Percentiles rank a stretch among this genome's conserved stretches.
phyloP scores from a whole-genome alignment of 2,888 invertebrate genomes.

The Nudaria mundana region DNA sequence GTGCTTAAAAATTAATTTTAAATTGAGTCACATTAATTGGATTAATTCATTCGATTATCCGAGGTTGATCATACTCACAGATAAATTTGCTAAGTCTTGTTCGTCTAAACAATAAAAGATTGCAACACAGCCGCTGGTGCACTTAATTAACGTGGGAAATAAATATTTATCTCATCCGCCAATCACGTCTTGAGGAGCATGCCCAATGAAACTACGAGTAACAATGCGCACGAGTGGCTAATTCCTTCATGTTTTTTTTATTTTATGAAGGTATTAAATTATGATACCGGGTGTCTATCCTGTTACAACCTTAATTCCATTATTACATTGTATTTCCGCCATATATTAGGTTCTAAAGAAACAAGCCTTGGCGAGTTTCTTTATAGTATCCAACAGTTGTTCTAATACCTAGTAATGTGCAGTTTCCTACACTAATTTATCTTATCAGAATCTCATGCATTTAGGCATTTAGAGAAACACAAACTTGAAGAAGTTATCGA shows the following conservation, averaged over 20 bases:
- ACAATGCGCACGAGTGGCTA: slow-evolving; percentile 36
- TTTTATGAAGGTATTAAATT: slow-evolving; percentile 35
- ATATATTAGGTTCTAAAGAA: no score
- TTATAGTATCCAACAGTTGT: no score
- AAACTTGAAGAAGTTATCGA: no score
- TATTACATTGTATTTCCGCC: slow-evolving; percentile 28
- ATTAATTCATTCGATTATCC: slow-evolving; percentile 20
- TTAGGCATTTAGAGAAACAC: no score
- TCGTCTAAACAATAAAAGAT: slow-evolving; percentile 42
- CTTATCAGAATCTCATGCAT: no score
- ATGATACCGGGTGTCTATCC: no score
- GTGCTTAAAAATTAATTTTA: slow-evolving; percentile 22
- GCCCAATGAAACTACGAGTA: slow-evolving; percentile 40
- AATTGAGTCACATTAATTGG: slow-evolving; percentile 17
- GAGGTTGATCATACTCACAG: slow-evolving; percentile 25
- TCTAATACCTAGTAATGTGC: no score
- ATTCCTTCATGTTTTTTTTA: slow-evolving; percentile 46
- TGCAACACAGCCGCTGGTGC: slow-evolving; percentile 40
- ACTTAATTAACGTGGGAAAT: slow-evolving; percentile 56
- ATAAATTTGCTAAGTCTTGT: slow-evolving; percentile 26
- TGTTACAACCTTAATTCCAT: slow-evolving; percentile 19
- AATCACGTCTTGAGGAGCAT: slow-evolving; percentile 34
- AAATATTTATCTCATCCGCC: slow-evolving; percentile 39
- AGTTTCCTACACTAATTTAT: no score
- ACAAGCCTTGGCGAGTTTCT: no score